Evolutionary conservation across 1,140 invertebrate species (phyloP), one percentile per base, ranked within the genome.

Genomic region (Lasioglossum baleicum): DNA sequence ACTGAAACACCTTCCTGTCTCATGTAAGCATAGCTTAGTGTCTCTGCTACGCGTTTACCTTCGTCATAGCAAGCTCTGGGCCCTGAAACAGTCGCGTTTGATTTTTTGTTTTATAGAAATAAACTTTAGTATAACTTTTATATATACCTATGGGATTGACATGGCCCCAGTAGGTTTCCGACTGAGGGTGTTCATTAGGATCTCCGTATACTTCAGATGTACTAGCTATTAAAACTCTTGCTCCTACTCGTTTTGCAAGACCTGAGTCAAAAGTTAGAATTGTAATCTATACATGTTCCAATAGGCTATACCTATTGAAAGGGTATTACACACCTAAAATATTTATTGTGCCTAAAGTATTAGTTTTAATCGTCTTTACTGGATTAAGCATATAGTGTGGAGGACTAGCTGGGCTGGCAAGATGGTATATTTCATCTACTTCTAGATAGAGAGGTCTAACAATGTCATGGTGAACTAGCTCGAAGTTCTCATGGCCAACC

Each of bases 301-400:
- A 31, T 48, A 8, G 10, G 20, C 17, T 26, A 44, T n/a, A 72
- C 13, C 56, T 44, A 15, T 51, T 2, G 7, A 5, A 17, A 17
- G 31, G 44, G 13, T 44, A 56, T 70, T 68, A 84, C 94, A 93
- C 93, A 97, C 98, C 99, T 83, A 99, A 94, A 95, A 99, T 98
- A 94, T 99, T 99, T 83, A 99, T 99, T n/a, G 99, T 99, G 56
- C 99, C 99, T 84, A 99, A 94, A 22, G 98, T 99, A 92, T 99
- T 99, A 2, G 99, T 99, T 93, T 99, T 99, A 75, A 99, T 98
- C 26, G 99, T 99, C 94, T 99, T 99, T 0, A 99, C 99, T 53
- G 99, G 99, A 95, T 99, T 99, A 87, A 98, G 96, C 99, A 99
- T 99, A 90, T 99, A 99, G 94, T 99, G 99, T 2, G 98, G 98